Evolutionary conservation across 2,797 vertebrate species (phyloP), one percentile per base, ranked within the genome.

Genomic region (Acestrorhynchus altus): DNA sequence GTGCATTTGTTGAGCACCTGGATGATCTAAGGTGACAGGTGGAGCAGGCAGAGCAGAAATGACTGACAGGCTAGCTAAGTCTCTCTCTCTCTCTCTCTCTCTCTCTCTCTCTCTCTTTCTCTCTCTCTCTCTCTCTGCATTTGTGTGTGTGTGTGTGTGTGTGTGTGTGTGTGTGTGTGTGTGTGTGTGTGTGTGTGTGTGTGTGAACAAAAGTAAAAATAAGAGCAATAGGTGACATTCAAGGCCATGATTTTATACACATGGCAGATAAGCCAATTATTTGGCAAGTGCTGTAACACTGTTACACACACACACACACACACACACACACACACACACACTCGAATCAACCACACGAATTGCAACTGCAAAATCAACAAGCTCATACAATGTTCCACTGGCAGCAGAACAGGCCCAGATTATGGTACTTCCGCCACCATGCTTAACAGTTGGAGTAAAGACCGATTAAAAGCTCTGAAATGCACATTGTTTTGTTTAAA

Each of bases 161-260:
- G 84, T 68, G 76, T 52, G 79, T 84, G 81, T 84, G 66, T 77
- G 67, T 78, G 71, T 60, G 64, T 54, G 42, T 51, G 51, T 15
- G 26, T 59, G 57, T 82, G 80, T 81, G 73, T 65, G 39, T 84
- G 57, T 77, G 67, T 78, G 64, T 60, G 64, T 44, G 42, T 47
- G 47, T 12, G 24, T 56, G 54, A 46, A 74, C 66, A 74, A 76
- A 84, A 76, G 76, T 76, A 79, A 67, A 72, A 82, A 76, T 72
- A 66, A 49, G 52, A 59, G 42, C 44, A 63, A 16, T 7, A 22
- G 26, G 44, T 72, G 26, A 64, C 28, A 44, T 72, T 72, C 39
- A 69, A 69, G 63, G 35, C 52, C 44, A 13, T 35, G 40, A 51
- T 51, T 64, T 24, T 73, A 40, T 35, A 51, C 60, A 39, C 44